phyloP scores from a whole-genome alignment of 2,113 vertebrate genomes.

The Corynorhinus townsendii region DNA sequence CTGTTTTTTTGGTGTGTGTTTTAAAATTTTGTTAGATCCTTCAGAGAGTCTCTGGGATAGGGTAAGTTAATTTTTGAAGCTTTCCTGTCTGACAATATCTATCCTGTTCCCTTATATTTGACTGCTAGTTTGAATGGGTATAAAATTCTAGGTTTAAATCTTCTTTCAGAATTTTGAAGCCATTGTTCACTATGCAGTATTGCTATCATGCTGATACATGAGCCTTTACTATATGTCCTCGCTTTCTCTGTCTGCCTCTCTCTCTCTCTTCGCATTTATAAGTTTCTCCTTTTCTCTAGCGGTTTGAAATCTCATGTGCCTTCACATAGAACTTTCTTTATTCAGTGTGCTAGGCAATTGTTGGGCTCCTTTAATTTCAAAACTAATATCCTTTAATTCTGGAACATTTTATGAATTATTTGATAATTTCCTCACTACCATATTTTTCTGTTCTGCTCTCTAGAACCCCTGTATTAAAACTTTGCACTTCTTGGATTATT shows the following conservation, averaged over 20 bases:
- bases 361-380: neutral
- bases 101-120: neutral
- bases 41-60: neutral
- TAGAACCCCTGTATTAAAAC: neutral
- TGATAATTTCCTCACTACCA: neutral
- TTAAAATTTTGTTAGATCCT: neutral
- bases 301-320: neutral
- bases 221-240: neutral
- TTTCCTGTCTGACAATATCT: neutral
- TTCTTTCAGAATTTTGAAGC: neutral
- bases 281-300: neutral
- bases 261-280: neutral
- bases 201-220: neutral
- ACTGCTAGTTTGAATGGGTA: neutral
- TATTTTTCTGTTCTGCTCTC: neutral
- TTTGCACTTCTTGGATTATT: neutral
- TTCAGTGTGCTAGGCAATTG: neutral
- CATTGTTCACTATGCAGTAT: neutral
- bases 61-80: neutral
- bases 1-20: neutral
- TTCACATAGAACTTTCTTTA: neutral
- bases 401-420: neutral
- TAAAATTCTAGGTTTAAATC: neutral
- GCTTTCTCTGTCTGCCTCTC: neutral
- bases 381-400: neutral